Evolutionary conservation across 2,888 invertebrate genomes (phyloP).

Genomic region (Amblyjoppa proteus): DNA sequence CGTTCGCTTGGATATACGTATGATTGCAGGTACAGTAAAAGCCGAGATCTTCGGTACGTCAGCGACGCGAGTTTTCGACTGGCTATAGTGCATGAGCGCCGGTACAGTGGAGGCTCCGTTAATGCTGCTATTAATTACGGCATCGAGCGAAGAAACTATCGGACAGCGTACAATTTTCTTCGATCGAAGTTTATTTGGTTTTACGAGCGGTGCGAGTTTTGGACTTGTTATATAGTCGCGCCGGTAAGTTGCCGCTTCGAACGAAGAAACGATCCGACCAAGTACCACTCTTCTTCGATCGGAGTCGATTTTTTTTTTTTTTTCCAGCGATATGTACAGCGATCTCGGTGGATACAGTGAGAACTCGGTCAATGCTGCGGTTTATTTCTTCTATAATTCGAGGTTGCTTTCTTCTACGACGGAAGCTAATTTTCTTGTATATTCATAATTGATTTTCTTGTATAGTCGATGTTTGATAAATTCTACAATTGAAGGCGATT

Average conservation of each 20-base stretch:
- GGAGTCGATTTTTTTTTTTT: background rate
- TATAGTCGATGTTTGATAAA: background rate
- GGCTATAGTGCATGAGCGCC: background rate
- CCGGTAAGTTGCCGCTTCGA: background rate
- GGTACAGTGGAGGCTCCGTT: conserved; percentile 20
- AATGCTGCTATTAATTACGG: background rate
- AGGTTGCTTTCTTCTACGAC: too few relatives aligned
- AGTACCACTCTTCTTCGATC: background rate
- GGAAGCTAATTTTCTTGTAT: too few relatives aligned
- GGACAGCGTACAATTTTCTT: background rate
- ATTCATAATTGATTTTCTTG: too few relatives aligned
- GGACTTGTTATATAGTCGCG: too few relatives aligned
- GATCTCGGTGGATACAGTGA: background rate
- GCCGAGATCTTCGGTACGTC: conserved; percentile 50
- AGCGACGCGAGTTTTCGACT: conserved; percentile 33
- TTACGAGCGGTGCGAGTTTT: background rate
- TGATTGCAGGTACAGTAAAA: conserved; percentile 36
- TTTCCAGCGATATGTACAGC: too few relatives aligned
- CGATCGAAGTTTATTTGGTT: background rate
- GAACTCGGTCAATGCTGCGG: background rate
- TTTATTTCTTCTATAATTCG: background rate
- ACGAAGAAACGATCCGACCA: background rate
- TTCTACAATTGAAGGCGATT: background rate
- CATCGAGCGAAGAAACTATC: background rate
- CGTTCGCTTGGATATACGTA: background rate